Evolutionary conservation across 2,888 invertebrate genomes (phyloP).

Genomic region (Megalurothrips usitatus): DNA sequence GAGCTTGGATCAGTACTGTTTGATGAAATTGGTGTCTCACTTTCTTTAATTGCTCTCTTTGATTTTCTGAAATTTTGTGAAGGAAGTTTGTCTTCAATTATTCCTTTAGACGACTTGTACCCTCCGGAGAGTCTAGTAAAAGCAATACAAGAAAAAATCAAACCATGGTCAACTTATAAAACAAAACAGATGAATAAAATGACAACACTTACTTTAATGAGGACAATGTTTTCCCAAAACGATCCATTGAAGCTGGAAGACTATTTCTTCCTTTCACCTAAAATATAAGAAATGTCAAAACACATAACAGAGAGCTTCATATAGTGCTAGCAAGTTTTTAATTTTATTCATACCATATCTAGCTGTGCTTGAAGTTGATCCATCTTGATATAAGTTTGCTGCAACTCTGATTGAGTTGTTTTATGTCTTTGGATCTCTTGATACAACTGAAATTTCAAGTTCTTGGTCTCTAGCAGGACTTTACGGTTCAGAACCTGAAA

Average conservation of each 20-base stretch:
- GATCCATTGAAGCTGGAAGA: neutral
- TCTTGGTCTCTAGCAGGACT: constrained; percentile 67
- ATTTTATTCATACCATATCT: neutral
- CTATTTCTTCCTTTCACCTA: neutral
- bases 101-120: neutral
- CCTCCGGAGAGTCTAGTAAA: neutral
- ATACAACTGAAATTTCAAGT: constrained; percentile 64
- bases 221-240: neutral
- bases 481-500: constrained; percentile 59
- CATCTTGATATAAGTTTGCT: constrained; percentile 58
- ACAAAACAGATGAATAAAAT: neutral
- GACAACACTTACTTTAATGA: neutral
- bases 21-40: neutral
- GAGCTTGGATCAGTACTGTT: constrained; percentile 6
- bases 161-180: neutral
- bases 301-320: neutral
- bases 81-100: neutral
- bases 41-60: neutral
- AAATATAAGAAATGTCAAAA: neutral
- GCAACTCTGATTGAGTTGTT: constrained; percentile 63
- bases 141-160: neutral
- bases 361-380: constrained; percentile 48
- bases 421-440: constrained; percentile 65
- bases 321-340: neutral
- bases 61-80: neutral